Percentiles rank a stretch among this genome's conserved stretches.
Evolutionary conservation across 2,888 invertebrate genomes (phyloP).

Genomic region (Dasysyrphus tricinctus): DNA sequence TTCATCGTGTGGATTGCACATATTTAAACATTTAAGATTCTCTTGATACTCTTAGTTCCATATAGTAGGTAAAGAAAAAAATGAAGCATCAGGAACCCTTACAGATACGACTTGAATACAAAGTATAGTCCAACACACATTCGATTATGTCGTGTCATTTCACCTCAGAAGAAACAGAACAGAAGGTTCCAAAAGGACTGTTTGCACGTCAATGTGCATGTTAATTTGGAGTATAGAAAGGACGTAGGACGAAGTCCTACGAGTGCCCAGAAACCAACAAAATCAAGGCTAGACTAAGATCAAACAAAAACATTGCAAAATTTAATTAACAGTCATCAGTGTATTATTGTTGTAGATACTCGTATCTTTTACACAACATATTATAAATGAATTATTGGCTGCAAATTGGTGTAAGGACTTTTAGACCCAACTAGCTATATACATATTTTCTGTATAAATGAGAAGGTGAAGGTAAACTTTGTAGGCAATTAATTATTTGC

Average conservation of each 20-base stretch:
- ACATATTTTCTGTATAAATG: neutral
- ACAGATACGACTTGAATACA: constrained; percentile 61
- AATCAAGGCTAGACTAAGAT: constrained; percentile 66
- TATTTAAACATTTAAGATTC: constrained; percentile 66
- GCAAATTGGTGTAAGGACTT: constrained; percentile 52
- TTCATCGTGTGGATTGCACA: constrained; percentile 58
- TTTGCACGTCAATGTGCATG: constrained; percentile 36
- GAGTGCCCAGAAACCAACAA: constrained; percentile 33
- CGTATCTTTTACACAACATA: constrained; percentile 27
- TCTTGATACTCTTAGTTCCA: constrained; percentile 58
- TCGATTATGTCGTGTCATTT: constrained; percentile 36
- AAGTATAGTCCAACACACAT: constrained; percentile 55
- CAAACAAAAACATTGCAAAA: constrained; percentile 73
- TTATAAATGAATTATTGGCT: constrained; percentile 47
- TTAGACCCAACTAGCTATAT: constrained; percentile 26
- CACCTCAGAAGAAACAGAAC: constrained; percentile 13
- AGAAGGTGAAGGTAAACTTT: constrained; percentile 60
- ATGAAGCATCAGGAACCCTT: neutral
- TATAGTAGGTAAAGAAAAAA: constrained; percentile 3
- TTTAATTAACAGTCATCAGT: constrained; percentile 69
- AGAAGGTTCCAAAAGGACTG: constrained; percentile 16
- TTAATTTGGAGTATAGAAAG: constrained; percentile 63
- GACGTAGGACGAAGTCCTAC: constrained; percentile 41
- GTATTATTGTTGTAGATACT: constrained; percentile 7
- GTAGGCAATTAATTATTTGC: constrained; percentile 69